Percentiles rank a stretch among this genome's conserved stretches.
Conservation (phyloP, 1,140 invertebrate species). For the Drosophila nebulosa region DNA sequence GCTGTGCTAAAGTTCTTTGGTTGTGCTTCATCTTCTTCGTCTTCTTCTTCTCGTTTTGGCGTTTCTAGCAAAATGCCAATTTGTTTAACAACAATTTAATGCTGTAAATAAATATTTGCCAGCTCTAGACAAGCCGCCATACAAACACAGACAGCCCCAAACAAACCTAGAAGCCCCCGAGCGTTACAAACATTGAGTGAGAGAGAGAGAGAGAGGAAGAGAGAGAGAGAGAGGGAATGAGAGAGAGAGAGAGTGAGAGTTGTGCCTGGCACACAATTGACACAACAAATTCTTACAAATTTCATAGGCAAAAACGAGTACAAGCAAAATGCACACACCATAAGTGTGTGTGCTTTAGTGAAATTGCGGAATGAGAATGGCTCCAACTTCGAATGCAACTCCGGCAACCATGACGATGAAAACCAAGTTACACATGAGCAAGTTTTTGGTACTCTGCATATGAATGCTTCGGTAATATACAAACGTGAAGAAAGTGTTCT, state of each 20-base stretch:
- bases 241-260: background rate
- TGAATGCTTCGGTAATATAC: background rate
- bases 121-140: conserved; percentile 22
- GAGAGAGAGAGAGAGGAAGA: background rate
- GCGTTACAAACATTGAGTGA: background rate
- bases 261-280: conserved; percentile 49
- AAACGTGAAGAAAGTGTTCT: background rate
- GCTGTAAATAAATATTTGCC: conserved; percentile 45
- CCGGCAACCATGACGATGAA: conserved; percentile 18
- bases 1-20: conserved; percentile 35
- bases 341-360: conserved; percentile 46
- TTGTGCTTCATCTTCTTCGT: conserved; percentile 4
- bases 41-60: conserved; percentile 7
- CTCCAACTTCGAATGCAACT: conserved; percentile 20
- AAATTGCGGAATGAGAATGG: background rate
- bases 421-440: conserved; percentile 30
- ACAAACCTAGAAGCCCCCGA: background rate
- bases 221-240: background rate
- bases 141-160: background rate
- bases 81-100: conserved; percentile 62
- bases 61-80: conserved; percentile 42
- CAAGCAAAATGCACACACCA: conserved; percentile 32
- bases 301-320: conserved; percentile 46
- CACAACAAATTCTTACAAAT: conserved; percentile 64
- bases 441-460: background rate